Conservation (phyloP, 1,140 invertebrate genomes). For the Pygmarrhopalites habei region DNA sequence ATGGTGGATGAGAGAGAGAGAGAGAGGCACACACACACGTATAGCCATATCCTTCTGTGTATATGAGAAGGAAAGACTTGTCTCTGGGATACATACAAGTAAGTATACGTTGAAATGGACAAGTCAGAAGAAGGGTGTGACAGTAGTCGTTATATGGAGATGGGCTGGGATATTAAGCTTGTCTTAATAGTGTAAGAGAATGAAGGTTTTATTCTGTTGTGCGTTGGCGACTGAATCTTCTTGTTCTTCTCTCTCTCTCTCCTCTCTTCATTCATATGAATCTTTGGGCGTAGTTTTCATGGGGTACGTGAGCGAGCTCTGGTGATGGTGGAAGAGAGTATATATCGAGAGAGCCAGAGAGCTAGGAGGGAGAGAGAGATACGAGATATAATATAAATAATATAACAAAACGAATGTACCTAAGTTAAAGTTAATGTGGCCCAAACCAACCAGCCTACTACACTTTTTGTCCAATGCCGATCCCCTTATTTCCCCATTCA, state of each 20-base stretch:
- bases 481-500: conserved; percentile 34
- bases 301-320: conserved; percentile 20
- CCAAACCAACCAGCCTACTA: too few relatives aligned
- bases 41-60: too few relatives aligned
- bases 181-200: conserved; percentile 13
- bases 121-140: conserved; percentile 16
- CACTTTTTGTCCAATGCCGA: conserved; percentile 13
- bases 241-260: too few relatives aligned
- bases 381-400: not conserved
- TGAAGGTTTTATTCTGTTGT: conserved; percentile 1
- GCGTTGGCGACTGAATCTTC: too few relatives aligned
- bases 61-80: too few relatives aligned
- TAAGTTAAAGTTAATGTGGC: too few relatives aligned
- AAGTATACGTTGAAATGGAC: conserved; percentile 11
- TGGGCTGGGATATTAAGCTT: conserved; percentile 18
- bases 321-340: conserved; percentile 9
- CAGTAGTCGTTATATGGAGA: conserved; percentile 24
- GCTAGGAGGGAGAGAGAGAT: conserved; percentile 13
- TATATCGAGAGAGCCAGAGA: conserved; percentile 6
- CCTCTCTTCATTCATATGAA: conserved; percentile 27
- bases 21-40: not conserved
- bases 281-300: conserved; percentile 34
- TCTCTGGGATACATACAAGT: too few relatives aligned
- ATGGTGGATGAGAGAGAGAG: not conserved
- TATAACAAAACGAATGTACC: too few relatives aligned